Evolutionary conservation across 1,140 invertebrate genomes (phyloP).

Genomic region (Tetragnatha versicolor): DNA sequence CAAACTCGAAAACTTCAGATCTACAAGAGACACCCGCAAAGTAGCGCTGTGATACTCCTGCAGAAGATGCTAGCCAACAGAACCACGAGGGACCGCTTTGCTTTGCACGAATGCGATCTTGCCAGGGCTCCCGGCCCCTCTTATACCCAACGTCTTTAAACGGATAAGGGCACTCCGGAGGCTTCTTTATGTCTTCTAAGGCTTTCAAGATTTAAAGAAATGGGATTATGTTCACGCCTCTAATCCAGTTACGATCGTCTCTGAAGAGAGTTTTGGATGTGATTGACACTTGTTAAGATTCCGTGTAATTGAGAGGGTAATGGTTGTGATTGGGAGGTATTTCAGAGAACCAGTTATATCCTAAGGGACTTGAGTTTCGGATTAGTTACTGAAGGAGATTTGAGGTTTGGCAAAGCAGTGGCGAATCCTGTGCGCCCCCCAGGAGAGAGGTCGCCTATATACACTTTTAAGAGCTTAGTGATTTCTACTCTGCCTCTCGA

Average conservation of each 20-base stretch:
- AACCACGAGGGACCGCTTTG: constrained; percentile 52
- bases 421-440: too few relatives aligned
- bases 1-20: constrained; percentile 36
- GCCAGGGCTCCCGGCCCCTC: background rate
- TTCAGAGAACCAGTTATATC: too few relatives aligned
- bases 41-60: constrained; percentile 50
- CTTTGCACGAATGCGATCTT: constrained; percentile 49
- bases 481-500: too few relatives aligned
- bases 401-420: too few relatives aligned
- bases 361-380: too few relatives aligned
- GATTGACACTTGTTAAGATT: too few relatives aligned
- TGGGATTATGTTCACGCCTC: constrained; percentile 8
- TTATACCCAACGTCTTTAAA: constrained; percentile 23
- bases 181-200: constrained; percentile 46
- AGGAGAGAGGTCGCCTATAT: too few relatives aligned
- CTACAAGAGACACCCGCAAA: constrained; percentile 48
- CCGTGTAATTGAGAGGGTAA: too few relatives aligned
- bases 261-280: too few relatives aligned
- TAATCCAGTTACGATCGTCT: constrained; percentile 38
- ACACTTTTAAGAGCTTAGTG: too few relatives aligned
- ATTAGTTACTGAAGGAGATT: too few relatives aligned
- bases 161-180: constrained; percentile 15
- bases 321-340: too few relatives aligned
- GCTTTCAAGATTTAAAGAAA: constrained; percentile 19
- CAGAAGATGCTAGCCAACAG: constrained; percentile 55